Evolutionary conservation across 2,888 invertebrate genomes (phyloP), one percentile per base, ranked within the genome.

Genomic region (Drosophila prolongata): DNA sequence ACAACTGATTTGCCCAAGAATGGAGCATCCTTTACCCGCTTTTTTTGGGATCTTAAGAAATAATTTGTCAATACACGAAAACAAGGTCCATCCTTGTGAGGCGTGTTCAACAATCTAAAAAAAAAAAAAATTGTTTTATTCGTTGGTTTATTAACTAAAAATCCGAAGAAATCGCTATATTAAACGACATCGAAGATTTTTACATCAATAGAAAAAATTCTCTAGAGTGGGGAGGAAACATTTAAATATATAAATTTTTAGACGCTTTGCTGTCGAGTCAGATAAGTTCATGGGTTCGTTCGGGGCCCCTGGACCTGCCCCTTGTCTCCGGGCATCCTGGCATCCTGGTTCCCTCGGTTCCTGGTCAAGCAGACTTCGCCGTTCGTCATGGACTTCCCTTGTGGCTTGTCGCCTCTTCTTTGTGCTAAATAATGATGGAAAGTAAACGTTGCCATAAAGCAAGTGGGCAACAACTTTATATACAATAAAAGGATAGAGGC

Each of bases 361-460:
- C 27, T 34, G 46, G 72, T 40, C 61, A 24, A 34, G 30, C 55
- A 42, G 38, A 53, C 27, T 44, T 53, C 52, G 46, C 47, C 46
- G 69, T 69, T 69, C 53, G 47, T 54, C 69, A 59, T 53, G 43
- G 47, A 11, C 52, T 43, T 61, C 85, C 70, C 79, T 71, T 77
- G 89, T 77, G 89, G 87, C 68, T 78, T 78, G 75, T 75, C 70
- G 83, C 74, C 77, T 76, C 87, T 82, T 77, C 81, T 84, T 77
- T 78, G 77, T 79, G 85, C 79, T 79, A 78, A 89, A 89, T 86
- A 89, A 89, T 86, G 86, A 87, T 84, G 86, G 81, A 89, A 87
- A 87, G 85, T 79, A 86, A 89, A 74, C 75, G 75, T 53, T 55
- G 79, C 57, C 69, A 83, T 69, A 65, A 76, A 73, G 72, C 71